Percentiles rank a stretch among this genome's conserved stretches.
Conservation (phyloP, 2,113 vertebrate species). For the Microcebus tavaratra region DNA sequence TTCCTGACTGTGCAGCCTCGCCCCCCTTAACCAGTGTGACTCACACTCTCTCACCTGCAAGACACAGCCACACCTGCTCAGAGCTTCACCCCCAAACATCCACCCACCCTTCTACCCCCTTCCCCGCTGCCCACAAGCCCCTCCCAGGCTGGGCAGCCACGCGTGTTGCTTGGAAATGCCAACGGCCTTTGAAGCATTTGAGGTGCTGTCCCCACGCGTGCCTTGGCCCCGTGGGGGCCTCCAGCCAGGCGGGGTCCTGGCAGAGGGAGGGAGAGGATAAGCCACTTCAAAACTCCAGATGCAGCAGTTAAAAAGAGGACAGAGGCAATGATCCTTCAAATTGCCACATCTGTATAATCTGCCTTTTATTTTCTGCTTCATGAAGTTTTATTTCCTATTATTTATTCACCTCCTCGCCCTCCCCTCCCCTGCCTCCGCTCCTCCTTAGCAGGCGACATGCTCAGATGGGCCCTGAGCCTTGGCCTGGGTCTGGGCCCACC, state of each 20-base stretch:
- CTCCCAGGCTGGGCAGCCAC: neutral
- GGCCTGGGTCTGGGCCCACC: slow-evolving; percentile 56
- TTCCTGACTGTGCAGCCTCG: neutral
- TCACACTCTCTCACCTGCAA: no score
- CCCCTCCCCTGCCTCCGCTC: slow-evolving; percentile 58
- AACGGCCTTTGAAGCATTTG: neutral
- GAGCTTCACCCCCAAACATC: neutral
- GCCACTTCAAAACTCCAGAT: slow-evolving; percentile 78
- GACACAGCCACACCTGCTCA: neutral
- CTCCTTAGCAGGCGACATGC: slow-evolving; percentile 70
- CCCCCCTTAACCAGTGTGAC: fast-evolving
- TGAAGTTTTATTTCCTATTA: slow-evolving; percentile 87
- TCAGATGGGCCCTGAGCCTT: slow-evolving; percentile 63
- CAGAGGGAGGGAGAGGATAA: slow-evolving; percentile 68
- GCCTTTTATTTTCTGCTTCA: slow-evolving; percentile 88
- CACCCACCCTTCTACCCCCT: neutral
- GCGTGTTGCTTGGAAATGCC: neutral
- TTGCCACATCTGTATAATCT: slow-evolving; percentile 87
- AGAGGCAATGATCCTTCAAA: slow-evolving; percentile 86
- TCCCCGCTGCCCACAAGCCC: neutral
- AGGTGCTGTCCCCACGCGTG: slow-evolving; percentile 30
- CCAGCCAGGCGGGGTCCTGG: slow-evolving; percentile 71
- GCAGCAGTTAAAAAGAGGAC: slow-evolving; percentile 82
- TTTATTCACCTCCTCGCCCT: slow-evolving; percentile 79
- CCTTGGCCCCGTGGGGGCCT: slow-evolving; percentile 55